Evolutionary conservation across 2,797 vertebrate genomes (phyloP).

Genomic region (Acrocephalus scirpaceus): DNA sequence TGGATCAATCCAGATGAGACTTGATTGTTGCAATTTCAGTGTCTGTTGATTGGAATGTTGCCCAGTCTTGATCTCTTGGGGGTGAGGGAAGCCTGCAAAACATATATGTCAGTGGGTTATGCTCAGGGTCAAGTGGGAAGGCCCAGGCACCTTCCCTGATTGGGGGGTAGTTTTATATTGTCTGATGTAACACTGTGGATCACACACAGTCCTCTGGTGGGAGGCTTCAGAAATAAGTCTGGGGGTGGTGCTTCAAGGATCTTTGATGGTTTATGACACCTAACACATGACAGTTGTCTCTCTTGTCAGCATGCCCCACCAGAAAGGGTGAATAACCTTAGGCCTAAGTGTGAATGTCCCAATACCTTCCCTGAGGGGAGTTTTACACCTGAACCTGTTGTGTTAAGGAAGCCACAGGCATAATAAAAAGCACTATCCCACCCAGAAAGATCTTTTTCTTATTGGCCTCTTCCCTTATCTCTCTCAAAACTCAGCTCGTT

Average conservation of each 20-base stretch:
- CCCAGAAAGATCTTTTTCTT: background rate
- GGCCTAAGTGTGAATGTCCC: background rate
- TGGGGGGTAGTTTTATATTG: background rate
- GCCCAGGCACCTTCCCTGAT: no score
- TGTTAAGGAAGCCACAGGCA: background rate
- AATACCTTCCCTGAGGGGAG: accelerated
- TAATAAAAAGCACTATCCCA: background rate
- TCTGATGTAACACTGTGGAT: background rate
- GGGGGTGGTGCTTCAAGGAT: background rate
- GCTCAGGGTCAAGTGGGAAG: background rate
- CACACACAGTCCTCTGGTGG: background rate
- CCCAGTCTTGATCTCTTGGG: background rate
- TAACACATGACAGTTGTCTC: background rate
- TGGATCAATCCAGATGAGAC: background rate
- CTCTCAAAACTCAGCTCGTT: background rate
- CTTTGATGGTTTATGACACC: background rate
- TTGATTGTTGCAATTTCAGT: background rate
- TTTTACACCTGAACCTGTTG: background rate
- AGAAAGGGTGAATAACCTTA: background rate
- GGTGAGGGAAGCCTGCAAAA: background rate
- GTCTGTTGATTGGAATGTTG: background rate
- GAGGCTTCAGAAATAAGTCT: background rate
- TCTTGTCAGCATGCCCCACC: background rate
- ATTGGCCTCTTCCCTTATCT: background rate
- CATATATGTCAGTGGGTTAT: background rate